Conservation (phyloP, 2,888 invertebrate species). For the Lasioglossum figueresi region DNA sequence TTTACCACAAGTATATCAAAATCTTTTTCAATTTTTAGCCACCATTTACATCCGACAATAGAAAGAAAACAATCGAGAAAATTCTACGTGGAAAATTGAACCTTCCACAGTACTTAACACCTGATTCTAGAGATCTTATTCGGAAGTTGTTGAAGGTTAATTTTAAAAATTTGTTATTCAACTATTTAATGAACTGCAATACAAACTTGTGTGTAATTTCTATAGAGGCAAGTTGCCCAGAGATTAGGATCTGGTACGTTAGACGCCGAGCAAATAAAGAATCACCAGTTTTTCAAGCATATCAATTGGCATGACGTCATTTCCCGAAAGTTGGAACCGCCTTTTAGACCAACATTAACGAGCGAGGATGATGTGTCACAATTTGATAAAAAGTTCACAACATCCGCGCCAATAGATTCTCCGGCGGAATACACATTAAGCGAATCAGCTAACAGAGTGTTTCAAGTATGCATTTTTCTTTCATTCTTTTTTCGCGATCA, state of each 20-base stretch:
- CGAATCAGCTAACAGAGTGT: conserved; percentile 98
- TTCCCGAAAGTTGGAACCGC: conserved; percentile 94
- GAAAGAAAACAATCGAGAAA: conserved; percentile 99
- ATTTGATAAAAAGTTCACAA: conserved; percentile 99
- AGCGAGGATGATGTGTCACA: conserved; percentile 98
- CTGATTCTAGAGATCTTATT: conserved; percentile 97
- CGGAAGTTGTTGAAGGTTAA: conserved; percentile 93
- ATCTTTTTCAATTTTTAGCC: conserved; percentile 87
- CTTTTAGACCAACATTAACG: conserved; percentile 96
- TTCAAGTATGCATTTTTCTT: conserved; percentile 90
- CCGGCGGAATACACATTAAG: conserved; percentile 97
- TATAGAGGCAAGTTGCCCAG: conserved; percentile 89
- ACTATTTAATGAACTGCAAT: not conserved
- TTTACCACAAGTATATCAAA: not conserved
- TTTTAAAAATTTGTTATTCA: not conserved
- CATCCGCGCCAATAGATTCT: conserved; percentile 98
- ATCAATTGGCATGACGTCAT: conserved; percentile 97
- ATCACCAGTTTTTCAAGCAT: conserved; percentile 96
- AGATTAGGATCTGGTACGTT: conserved; percentile 93
- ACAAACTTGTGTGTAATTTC: conserved; percentile 40
- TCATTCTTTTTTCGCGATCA: not conserved
- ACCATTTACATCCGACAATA: conserved; percentile 98
- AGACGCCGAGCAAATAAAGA: conserved; percentile 95
- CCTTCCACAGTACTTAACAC: conserved; percentile 97
- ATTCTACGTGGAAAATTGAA: conserved; percentile 97